Base-by-base conservation (phyloP, 2,797 vertebrate genomes). In the Sparus aurata region DNA sequence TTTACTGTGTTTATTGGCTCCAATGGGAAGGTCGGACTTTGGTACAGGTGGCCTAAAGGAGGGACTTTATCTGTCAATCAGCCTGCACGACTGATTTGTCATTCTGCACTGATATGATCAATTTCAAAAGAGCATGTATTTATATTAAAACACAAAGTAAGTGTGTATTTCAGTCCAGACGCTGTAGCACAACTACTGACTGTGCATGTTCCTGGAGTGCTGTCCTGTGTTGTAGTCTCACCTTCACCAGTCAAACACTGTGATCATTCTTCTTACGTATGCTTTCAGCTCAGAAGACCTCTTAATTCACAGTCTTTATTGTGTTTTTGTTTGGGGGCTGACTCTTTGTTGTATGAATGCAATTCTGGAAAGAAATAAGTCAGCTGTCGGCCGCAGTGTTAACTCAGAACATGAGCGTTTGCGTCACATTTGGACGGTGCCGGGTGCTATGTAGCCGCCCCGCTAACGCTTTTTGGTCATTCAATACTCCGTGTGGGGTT, bases 321-420 rank as follows among this genome's bases (percentile, higher is more conserved):
- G 34, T 17, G 27, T 79, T 70, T 75, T 76, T 83, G 64, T 79
- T 87, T 82, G 84, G 53, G 71, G 62, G 66, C 49, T 59, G 69
- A 79, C 57, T 69, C 8, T 58, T 46, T 58, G 43, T 73, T 80
- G 80, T 47, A 71, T 45, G 41, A 73, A 80, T 23, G 41, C 27
- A 41, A 72, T 73, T 80, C 81, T 57, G 78, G 55, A 80, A 79
- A 86, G 59, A 55, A 63, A 85, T 80, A 82, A 77, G 67, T 46
- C 67, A 73, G 70, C 62, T 59, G 38, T 65, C 4, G 20, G 63
- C 58, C 17, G 2, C 82, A 73, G 43, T 52, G 52, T 80, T 60
- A 57, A 49, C 65, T 71, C 63, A 34, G 82, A 86, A 64, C 63
- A 62, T 85, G 79, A 88, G 79, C 71, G 73, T 65, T 82, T 30